Conservation (phyloP, 2,888 invertebrate species). For the Frankliniella intonsa region DNA sequence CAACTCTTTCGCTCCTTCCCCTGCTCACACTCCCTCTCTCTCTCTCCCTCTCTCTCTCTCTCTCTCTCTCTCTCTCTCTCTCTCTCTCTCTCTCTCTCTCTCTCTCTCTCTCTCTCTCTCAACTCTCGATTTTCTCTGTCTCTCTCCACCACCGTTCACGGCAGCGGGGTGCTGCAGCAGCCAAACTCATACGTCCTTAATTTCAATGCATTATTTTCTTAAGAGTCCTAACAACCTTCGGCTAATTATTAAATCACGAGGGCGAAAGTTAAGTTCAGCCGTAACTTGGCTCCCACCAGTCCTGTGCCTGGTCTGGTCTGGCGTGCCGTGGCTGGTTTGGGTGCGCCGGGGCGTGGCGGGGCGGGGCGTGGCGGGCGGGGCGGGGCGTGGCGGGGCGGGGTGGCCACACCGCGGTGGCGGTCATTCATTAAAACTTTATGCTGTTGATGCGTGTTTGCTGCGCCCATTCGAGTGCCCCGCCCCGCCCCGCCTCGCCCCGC, state of each 20-base stretch:
- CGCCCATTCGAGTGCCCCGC: slow-evolving; percentile 21
- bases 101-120: too few relatives aligned
- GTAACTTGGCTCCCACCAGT: background rate
- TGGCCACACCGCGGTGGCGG: slow-evolving; percentile 17
- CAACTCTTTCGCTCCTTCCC: too few relatives aligned
- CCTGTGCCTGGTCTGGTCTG: too few relatives aligned
- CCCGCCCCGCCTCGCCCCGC: background rate
- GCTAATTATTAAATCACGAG: slow-evolving; percentile 22
- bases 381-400: background rate
- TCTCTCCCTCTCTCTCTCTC: too few relatives aligned
- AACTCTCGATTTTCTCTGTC: too few relatives aligned
- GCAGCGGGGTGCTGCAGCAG: too few relatives aligned
- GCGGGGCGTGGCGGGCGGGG: background rate
- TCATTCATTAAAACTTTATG: slow-evolving; percentile 27
- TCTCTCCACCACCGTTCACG: too few relatives aligned
- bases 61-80: too few relatives aligned
- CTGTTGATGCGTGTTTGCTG: slow-evolving; percentile 26
- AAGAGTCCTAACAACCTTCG: background rate
- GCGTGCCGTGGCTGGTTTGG: too few relatives aligned
- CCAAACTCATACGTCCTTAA: background rate
- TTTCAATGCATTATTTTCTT: slow-evolving; percentile 20
- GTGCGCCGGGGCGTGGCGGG: background rate
- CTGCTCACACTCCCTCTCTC: too few relatives aligned
- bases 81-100: too few relatives aligned
- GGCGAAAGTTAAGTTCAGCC: background rate